Evolutionary conservation across 2,113 vertebrate genomes (phyloP).

Genomic region (Parus major): DNA sequence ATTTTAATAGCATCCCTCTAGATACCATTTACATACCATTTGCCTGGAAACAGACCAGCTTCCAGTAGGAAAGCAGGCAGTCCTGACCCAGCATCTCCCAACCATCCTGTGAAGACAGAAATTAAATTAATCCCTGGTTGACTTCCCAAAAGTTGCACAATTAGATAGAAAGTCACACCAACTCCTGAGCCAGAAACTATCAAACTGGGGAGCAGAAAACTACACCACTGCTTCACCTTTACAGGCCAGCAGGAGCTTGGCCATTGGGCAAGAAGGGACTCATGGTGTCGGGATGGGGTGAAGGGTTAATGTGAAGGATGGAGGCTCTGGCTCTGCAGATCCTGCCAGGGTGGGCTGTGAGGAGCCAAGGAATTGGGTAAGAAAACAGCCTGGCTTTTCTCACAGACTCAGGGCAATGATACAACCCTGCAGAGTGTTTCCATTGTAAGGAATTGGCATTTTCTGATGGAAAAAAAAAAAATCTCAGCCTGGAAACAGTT

Average conservation of each 20-base stretch:
- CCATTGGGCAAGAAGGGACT: neutral
- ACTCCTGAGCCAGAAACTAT: neutral
- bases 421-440: conserved; percentile 15
- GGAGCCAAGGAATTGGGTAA: conserved; percentile 25
- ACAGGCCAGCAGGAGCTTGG: neutral
- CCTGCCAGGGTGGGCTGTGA: neutral
- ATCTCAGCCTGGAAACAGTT: neutral
- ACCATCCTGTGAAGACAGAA: neutral
- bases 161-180: neutral
- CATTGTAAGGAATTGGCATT: conserved; percentile 18
- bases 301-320: neutral
- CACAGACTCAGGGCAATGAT: fast-evolving
- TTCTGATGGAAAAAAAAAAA: neutral
- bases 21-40: neutral
- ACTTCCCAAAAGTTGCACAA: neutral
- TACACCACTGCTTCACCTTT: neutral
- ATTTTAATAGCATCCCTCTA: neutral
- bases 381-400: conserved; percentile 27
- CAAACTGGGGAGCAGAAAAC: neutral
- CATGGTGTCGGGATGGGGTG: fast-evolving
- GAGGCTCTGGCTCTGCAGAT: neutral
- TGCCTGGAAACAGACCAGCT: neutral
- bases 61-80: neutral
- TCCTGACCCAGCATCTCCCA: neutral
- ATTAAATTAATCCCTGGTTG: neutral